Conservation (phyloP, 2,888 invertebrate species). For the Coremacera marginata region DNA sequence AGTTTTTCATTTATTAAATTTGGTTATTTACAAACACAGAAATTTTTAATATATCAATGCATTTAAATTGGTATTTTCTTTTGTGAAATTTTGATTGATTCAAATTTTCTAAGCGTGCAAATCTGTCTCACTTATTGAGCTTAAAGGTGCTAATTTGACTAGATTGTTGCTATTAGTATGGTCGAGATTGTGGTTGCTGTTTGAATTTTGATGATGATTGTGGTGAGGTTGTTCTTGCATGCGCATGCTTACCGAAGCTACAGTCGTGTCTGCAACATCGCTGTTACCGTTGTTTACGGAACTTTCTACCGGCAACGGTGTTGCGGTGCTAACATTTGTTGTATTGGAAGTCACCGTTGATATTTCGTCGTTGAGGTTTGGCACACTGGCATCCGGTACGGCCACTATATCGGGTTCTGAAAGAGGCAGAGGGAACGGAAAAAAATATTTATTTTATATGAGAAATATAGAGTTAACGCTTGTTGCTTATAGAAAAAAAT, state of each 20-base stretch:
- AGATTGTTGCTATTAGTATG: conserved; percentile 14
- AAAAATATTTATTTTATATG: background rate
- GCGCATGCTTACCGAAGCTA: conserved; percentile 28
- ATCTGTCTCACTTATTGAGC: conserved; percentile 71
- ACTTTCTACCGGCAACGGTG: background rate
- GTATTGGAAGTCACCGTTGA: too few species aligned
- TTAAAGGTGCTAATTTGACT: conserved; percentile 70
- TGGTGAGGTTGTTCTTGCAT: background rate
- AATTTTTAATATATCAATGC: background rate
- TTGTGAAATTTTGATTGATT: background rate
- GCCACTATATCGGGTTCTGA: background rate
- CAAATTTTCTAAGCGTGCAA: conserved; percentile 16
- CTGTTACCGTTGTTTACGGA: background rate
- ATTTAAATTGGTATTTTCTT: background rate
- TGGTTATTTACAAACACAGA: conserved; percentile 8
- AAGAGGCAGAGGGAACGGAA: background rate
- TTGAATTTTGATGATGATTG: background rate
- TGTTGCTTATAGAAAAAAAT: too few species aligned
- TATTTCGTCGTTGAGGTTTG: conserved; percentile 11
- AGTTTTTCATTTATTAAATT: background rate
- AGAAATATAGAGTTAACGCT: too few species aligned
- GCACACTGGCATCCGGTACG: background rate
- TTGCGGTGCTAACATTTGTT: background rate
- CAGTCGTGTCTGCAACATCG: background rate
- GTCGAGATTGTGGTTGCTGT: conserved; percentile 26